Percentiles rank a stretch among this genome's conserved stretches.
Evolutionary conservation across 2,113 vertebrate species (phyloP).

Genomic region (Nycticebus coucang): DNA sequence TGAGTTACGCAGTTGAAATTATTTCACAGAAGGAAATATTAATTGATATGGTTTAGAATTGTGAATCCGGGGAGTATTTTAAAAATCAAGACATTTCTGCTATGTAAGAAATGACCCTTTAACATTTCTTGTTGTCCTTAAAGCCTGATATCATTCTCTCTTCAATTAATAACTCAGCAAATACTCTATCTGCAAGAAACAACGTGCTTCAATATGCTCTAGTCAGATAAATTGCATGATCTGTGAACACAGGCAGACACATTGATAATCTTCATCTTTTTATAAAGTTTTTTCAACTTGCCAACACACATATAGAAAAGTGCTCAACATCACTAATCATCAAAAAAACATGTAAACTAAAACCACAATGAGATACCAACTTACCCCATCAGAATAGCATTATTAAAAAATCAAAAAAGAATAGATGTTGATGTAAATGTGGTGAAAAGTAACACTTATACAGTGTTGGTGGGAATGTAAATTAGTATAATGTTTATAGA

Average conservation of each 20-base stretch:
- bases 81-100: background rate
- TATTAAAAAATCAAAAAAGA: too few relatives aligned
- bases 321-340: too few relatives aligned
- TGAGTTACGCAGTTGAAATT: background rate
- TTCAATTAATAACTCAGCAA: background rate
- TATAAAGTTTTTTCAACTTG: background rate
- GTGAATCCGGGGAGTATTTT: background rate
- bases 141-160: background rate
- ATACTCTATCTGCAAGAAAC: conserved; percentile 13
- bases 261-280: background rate
- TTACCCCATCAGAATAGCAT: too few relatives aligned
- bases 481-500: too few relatives aligned
- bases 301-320: too few relatives aligned
- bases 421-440: too few relatives aligned
- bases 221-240: conserved; percentile 5
- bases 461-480: too few relatives aligned
- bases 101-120: background rate
- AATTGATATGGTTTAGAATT: background rate
- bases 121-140: background rate
- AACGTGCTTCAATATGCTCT: background rate
- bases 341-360: too few relatives aligned
- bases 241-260: background rate
- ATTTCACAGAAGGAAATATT: conserved; percentile 10
- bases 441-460: too few relatives aligned
- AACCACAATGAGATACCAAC: too few relatives aligned